Evolutionary conservation across 1,140 invertebrate genomes (phyloP).

Genomic region (Drosophila serrata): DNA sequence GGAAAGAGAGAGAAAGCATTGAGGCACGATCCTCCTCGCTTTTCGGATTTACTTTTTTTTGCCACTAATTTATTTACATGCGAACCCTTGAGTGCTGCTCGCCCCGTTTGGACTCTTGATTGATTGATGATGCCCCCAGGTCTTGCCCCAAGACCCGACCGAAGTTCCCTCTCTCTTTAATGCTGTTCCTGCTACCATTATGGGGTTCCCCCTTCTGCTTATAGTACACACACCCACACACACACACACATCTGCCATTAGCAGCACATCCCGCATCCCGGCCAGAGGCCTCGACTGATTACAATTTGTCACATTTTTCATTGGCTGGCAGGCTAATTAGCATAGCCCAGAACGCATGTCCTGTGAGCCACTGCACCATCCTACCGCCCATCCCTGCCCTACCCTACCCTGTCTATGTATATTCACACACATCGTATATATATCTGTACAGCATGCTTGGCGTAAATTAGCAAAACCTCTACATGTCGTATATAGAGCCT

Average conservation of each 20-base stretch:
- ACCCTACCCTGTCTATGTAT: not conserved
- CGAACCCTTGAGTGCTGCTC: conserved; percentile 61
- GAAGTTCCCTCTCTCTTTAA: not conserved
- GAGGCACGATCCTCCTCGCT: conserved; percentile 10
- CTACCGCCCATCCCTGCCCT: not conserved
- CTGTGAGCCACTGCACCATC: conserved; percentile 14
- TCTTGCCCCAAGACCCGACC: not conserved
- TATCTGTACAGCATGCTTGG: conserved; percentile 30
- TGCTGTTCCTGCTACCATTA: conserved; percentile 1
- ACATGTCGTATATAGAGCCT: not conserved
- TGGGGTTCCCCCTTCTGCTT: not conserved
- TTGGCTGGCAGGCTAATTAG: conserved; percentile 49
- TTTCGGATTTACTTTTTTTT: conserved; percentile 62
- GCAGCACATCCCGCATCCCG: not conserved
- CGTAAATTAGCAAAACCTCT: conserved; percentile 1
- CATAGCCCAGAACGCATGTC: conserved; percentile 37
- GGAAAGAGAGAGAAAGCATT: not conserved
- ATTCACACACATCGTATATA: not conserved
- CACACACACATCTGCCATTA: conserved; percentile 14
- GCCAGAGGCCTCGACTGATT: conserved; percentile 33
- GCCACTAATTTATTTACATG: conserved; percentile 72
- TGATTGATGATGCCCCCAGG: conserved; percentile 70
- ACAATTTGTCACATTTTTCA: conserved; percentile 59
- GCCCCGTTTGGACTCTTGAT: conserved; percentile 60
- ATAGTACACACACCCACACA: no score